Evolutionary conservation across 2,888 invertebrate genomes (phyloP).

Genomic region (Taenaris catops): DNA sequence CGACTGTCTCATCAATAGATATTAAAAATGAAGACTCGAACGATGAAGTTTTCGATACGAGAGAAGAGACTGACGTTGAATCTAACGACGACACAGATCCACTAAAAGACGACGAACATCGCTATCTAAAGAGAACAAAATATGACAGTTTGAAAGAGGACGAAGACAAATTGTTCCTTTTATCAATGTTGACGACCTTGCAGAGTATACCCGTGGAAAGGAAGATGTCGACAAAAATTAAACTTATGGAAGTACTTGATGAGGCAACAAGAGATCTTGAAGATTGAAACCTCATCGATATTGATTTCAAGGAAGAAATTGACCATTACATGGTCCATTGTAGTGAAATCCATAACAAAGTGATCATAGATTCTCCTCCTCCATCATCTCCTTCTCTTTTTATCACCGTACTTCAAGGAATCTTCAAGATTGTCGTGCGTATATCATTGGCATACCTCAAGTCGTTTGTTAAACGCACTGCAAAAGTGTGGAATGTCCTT

Average conservation of each 20-base stretch:
- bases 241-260: slow-evolving; percentile 21
- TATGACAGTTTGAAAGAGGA: slow-evolving; percentile 6
- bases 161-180: slow-evolving; percentile 19
- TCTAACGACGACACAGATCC: slow-evolving; percentile 7
- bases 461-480: too few species aligned
- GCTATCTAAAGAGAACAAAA: slow-evolving; percentile 1
- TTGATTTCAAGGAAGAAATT: too few species aligned
- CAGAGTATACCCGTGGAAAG: slow-evolving; percentile 18
- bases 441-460: too few species aligned
- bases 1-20: background rate
- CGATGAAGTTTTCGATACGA: background rate
- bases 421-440: too few species aligned
- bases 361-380: background rate
- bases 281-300: too few species aligned
- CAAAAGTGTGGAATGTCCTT: too few species aligned
- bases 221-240: slow-evolving; percentile 22
- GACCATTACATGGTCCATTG: too few species aligned
- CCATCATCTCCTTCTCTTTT: too few species aligned
- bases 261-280: slow-evolving; percentile 17
- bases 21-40: slow-evolving; percentile 5
- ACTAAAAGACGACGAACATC: background rate
- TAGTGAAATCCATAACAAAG: background rate
- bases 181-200: slow-evolving; percentile 21
- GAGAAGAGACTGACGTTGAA: background rate
- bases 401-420: too few species aligned